Base-by-base conservation (phyloP, 2,888 invertebrate species). In the Automeris io region DNA sequence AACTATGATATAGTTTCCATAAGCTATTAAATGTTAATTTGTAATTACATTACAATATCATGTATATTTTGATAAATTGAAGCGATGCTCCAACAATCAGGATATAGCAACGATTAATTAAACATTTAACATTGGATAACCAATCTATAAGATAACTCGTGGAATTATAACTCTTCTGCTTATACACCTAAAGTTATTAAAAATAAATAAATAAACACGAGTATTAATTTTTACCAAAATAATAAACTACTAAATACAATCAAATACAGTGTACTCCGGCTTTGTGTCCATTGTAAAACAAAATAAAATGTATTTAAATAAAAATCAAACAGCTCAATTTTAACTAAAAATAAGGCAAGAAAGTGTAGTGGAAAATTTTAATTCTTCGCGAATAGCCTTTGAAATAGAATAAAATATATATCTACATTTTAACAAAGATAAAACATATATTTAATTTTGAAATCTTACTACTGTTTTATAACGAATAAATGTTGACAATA, bases 11-110 rank as follows among this genome's bases (percentile, higher is more conserved):
- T 57, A 53, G 40, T 51, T 57, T 49, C 50, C 46, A 70, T 71
- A 75, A 49, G 70, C 65, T 75, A 77, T 77, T 80, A 75, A 70
- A 61, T 67, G 58, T 55, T 61, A 61, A 54, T 62, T 56, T 70
- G 64, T 70, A 70, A 78, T 76, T 63, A 72, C 62, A 66, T 51
- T 65, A 69, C 66, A 65, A 61, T 59, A 59, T 57, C 21, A 33
- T 6, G 13, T 16, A 22, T 35, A 16, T 18, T 19, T 32, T 18
- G 22, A 22, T 37, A 18, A 23, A 23, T 22, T 18, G 26, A 19
- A 3, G 18, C 7, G 8, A 23, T 12, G 11, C 5, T 29, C 29
- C 22, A 31, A 7, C 31, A 4, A 12, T 19, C 8, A 16, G 22
- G 23, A 23, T 13, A 29, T 31, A 22, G 11, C 22, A 9, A 18